A percentile compares a stretch with the other conserved stretches of the same genome.
Evolutionary conservation across 1,140 invertebrate species (phyloP).

Genomic region (Glossosoma conforme): DNA sequence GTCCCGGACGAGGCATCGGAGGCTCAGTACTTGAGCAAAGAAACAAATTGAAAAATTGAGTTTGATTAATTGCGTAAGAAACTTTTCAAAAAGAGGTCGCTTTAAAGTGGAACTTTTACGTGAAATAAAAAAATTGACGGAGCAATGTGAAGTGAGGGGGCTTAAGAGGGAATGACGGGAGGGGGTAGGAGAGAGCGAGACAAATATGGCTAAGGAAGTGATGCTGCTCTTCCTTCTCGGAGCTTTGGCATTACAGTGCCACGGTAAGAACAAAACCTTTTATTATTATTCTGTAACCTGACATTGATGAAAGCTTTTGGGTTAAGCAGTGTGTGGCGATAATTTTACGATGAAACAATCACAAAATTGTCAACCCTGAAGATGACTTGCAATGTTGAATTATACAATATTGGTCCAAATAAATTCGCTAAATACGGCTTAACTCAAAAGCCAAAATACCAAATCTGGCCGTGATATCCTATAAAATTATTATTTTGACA

Average conservation of each 20-base stretch:
- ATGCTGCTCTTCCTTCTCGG: constrained; percentile 13
- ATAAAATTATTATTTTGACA: no score
- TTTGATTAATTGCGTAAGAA: constrained; percentile 27
- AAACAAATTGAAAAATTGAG: constrained; percentile 30
- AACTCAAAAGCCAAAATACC: no score
- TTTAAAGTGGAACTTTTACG: constrained; percentile 13
- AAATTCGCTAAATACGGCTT: no score
- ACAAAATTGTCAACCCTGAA: no score
- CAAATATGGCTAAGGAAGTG: constrained; percentile 13
- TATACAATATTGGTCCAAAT: no score
- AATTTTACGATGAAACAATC: no score
- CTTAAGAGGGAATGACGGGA: constrained; percentile 8
- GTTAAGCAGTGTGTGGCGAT: no score
- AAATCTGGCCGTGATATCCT: no score
- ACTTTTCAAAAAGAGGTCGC: constrained; percentile 18
- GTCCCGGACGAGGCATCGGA: constrained; percentile 9
- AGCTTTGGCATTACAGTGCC: constrained; percentile 1
- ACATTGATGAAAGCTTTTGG: neutral
- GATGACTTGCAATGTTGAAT: no score
- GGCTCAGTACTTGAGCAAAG: constrained; percentile 9
- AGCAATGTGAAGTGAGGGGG: constrained; percentile 24
- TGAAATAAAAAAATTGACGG: constrained; percentile 19
- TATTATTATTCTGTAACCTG: neutral
- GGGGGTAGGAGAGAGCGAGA: constrained; percentile 9
- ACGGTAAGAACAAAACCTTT: constrained; percentile 10